These are phyloP conservation scores for Cnemophilus loriae DNA, from an alignment of 2,113 vertebrate species.

Conservation along the genomic window DNA sequence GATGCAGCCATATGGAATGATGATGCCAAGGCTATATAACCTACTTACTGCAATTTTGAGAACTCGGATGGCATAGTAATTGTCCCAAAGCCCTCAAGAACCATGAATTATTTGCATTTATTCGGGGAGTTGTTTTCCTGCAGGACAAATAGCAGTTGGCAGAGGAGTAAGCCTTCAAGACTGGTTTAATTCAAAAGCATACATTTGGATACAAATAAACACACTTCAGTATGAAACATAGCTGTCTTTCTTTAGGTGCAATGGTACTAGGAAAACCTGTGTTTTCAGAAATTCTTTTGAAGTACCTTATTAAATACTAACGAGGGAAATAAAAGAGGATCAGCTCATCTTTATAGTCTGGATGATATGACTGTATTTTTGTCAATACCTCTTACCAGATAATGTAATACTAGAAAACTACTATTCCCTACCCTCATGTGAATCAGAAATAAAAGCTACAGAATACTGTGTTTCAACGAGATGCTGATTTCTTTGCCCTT, in stretches of 20 bases:
- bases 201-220: constrained; percentile 47
- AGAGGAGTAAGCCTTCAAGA: constrained; percentile 38
- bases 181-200: constrained; percentile 64
- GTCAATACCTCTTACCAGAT: not conserved
- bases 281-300: constrained; percentile 24
- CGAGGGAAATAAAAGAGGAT: not conserved
- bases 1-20: constrained; percentile 66
- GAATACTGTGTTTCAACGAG: not conserved
- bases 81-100: constrained; percentile 64
- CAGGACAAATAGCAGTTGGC: constrained; percentile 67
- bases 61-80: constrained; percentile 58
- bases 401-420: not conserved
- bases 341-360: not conserved
- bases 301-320: not conserved
- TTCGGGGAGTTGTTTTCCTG: constrained; percentile 57
- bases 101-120: constrained; percentile 63
- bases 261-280: not conserved
- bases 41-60: constrained; percentile 65
- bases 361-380: not conserved
- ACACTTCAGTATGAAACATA: not conserved
- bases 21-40: constrained; percentile 38
- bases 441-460: not conserved
- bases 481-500: constrained; percentile 2
- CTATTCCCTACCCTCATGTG: not conserved
- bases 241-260: not conserved